Conservation (phyloP, 1,140 invertebrate species). For the Achroia grisella region DNA sequence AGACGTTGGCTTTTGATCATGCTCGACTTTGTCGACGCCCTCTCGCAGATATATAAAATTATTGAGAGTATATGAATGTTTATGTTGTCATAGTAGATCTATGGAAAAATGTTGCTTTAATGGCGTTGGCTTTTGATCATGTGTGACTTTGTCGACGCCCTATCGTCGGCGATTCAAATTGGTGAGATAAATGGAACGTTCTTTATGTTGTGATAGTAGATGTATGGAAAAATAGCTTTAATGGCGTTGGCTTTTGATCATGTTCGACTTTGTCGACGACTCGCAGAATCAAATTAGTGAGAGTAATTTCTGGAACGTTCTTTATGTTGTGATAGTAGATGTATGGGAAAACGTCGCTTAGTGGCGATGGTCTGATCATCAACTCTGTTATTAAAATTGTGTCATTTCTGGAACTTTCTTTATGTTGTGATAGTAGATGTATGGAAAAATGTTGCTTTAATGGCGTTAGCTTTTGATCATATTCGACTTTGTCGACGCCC, state of each 20-base stretch:
- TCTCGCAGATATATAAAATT: slow-evolving; percentile 80
- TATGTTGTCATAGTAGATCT: not conserved
- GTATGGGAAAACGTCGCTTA: slow-evolving; percentile 48
- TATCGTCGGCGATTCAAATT: slow-evolving; percentile 80
- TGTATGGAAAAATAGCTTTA: slow-evolving; percentile 43
- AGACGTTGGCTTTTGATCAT: slow-evolving; percentile 65
- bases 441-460: slow-evolving; percentile 29
- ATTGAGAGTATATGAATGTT: too few relatives aligned
- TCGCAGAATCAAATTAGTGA: slow-evolving; percentile 81
- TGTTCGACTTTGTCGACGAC: slow-evolving; percentile 72
- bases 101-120: slow-evolving; percentile 29
- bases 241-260: slow-evolving; percentile 65
- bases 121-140: slow-evolving; percentile 65
- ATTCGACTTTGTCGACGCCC: slow-evolving; percentile 60
- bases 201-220: too few relatives aligned
- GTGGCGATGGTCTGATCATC: slow-evolving; percentile 62
- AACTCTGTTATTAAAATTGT: slow-evolving; percentile 57
- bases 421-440: not conserved
- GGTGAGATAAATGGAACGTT: too few relatives aligned
- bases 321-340: too few relatives aligned
- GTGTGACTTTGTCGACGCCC: slow-evolving; percentile 60
- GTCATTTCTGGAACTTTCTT: too few relatives aligned
- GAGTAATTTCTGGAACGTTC: too few relatives aligned
- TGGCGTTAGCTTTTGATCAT: slow-evolving; percentile 64
- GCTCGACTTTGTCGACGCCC: slow-evolving; percentile 61